phyloP scores from a whole-genome alignment of 1,140 invertebrate species.

The Drosophila setifemur region DNA sequence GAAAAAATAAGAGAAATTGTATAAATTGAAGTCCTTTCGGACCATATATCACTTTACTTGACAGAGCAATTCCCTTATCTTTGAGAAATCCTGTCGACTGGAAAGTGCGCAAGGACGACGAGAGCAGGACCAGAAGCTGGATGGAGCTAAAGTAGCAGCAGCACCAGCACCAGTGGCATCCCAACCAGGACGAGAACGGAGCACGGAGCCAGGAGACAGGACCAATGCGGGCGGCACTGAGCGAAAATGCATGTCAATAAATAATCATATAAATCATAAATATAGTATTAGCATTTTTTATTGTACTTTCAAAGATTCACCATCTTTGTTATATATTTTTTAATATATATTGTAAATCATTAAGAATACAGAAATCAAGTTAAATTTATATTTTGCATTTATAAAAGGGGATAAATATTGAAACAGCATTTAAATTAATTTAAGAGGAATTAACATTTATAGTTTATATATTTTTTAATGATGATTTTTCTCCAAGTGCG shows the following conservation, averaged over 20 bases:
- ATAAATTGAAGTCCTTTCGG: slow-evolving; percentile 82
- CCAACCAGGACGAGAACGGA: slow-evolving; percentile 46
- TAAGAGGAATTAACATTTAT: background rate
- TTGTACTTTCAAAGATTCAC: too few species aligned
- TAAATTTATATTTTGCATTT: too few species aligned
- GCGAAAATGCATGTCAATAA: slow-evolving; percentile 1
- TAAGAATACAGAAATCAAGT: too few species aligned
- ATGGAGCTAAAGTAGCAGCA: background rate
- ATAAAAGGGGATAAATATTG: too few species aligned
- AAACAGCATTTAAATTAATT: too few species aligned
- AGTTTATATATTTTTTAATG: background rate
- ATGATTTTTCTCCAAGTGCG: background rate
- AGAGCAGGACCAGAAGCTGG: slow-evolving; percentile 30
- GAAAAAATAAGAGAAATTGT: slow-evolving; percentile 82
- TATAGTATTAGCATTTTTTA: too few species aligned
- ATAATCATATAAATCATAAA: background rate
- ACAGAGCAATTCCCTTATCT: slow-evolving; percentile 82
- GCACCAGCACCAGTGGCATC: slow-evolving; percentile 1
- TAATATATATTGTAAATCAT: too few species aligned
- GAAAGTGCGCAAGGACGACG: slow-evolving; percentile 75
- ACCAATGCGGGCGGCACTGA: slow-evolving; percentile 62
- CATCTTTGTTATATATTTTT: too few species aligned
- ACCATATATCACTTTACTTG: slow-evolving; percentile 82
- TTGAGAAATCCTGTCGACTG: slow-evolving; percentile 82
- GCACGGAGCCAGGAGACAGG: slow-evolving; percentile 36